Percentiles rank a stretch among this genome's conserved stretches.
These are phyloP conservation scores for Melieria crassipennis DNA, from an alignment of 2,888 invertebrate genomes.

Conservation along the genomic window DNA sequence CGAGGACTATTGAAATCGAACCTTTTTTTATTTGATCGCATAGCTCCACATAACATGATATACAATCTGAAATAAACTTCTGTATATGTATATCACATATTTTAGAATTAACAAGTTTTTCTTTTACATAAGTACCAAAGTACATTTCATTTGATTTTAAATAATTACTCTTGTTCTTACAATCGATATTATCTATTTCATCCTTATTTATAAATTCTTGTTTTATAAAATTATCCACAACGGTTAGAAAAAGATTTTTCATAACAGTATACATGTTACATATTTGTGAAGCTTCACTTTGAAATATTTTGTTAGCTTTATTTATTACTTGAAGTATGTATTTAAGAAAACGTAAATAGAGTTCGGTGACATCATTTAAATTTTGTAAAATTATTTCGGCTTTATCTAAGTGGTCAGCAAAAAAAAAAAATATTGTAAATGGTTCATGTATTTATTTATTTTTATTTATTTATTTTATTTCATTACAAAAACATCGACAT, in stretches of 20 bases:
- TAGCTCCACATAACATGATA: not conserved
- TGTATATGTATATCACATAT: not conserved
- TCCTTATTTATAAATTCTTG: not conserved
- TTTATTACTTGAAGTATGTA: constrained; percentile 11
- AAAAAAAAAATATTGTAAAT: not conserved
- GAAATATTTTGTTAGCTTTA: not conserved
- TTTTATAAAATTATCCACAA: not conserved
- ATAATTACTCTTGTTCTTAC: not conserved
- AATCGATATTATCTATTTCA: not conserved
- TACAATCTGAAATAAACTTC: not conserved
- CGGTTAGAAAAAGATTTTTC: not conserved
- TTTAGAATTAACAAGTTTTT: not conserved
- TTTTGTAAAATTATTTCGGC: not conserved
- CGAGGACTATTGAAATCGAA: not conserved
- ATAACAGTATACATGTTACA: constrained; percentile 3
- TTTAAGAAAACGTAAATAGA: constrained; percentile 11
- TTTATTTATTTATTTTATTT: too few species aligned
- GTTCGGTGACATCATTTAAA: constrained; percentile 1
- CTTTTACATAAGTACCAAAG: not conserved
- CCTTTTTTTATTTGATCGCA: too few species aligned
- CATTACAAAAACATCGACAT: too few species aligned
- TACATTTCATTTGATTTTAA: not conserved
- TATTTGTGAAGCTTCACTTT: constrained; percentile 3
- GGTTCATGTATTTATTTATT: not conserved
- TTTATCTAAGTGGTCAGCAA: not conserved